Base-by-base conservation (phyloP, 23 tunicate genomes). In the Styela plicata region DNA sequence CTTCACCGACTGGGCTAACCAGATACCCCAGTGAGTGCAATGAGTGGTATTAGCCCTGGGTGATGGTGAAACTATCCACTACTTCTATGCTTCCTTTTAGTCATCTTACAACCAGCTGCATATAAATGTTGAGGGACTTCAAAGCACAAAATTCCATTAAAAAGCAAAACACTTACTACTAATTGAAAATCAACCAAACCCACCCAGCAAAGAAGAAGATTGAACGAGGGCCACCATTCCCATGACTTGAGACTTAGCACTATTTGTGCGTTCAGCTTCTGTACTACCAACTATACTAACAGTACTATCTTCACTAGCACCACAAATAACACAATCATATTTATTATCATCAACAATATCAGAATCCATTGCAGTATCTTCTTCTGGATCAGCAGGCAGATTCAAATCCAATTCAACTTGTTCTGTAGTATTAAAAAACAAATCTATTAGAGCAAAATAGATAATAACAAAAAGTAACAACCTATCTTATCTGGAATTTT, bases 241-340 rank as follows among this genome's bases (percentile, higher is more conserved):
- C 80, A 91, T 86, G 24, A 83, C 22, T 26, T 70, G 69, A 0
- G 73, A 62, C 31, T 28, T 27, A 10, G 36, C 52, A 73, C 34
- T 30, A 36, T 25, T 66, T 10, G 31, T 66, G 17, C 33, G 25
- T 44, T n/a, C 19, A 34, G 32, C 24, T 3, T 75, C 64, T 24
- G 31, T n/a, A 74, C 83, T 68, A 64, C 74, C 36, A 74, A 52
- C 74, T 73, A 80, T 22, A 66, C 13, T 44, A 44, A 44, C 13
- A 44, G 2, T 67, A 67, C 71, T 27, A 67, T 67, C 79, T 85
- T 90, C 96, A 1, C 0, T 57, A 24, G 79, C 36, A 1, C 87
- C 87, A 69, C 97, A 91, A 53, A 91, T 91, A 3, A 86, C 89
- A 63, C 97, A 91, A 52, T 86, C 90, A 69, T 82, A 78, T 23